A percentile compares a stretch with the other conserved stretches of the same genome.
These are phyloP conservation scores for Tenualosa ilisha DNA, from an alignment of 2,797 vertebrate genomes.

Conservation along the genomic window DNA sequence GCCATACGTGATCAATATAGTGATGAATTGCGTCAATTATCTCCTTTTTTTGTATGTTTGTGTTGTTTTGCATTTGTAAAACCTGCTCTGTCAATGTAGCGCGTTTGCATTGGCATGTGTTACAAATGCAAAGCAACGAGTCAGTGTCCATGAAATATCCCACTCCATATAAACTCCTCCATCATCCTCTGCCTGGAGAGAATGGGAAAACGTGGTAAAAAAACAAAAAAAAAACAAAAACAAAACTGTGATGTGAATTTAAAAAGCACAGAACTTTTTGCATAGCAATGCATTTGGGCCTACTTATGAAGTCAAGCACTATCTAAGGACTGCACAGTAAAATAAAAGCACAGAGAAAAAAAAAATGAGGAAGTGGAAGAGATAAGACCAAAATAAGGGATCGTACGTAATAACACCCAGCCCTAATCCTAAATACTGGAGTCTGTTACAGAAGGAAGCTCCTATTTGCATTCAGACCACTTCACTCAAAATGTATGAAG, in stretches of 20 bases:
- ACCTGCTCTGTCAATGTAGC: slow-evolving; percentile 57
- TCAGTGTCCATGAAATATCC: slow-evolving; percentile 73
- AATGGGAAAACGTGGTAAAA: slow-evolving; percentile 62
- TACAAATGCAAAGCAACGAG: slow-evolving; percentile 71
- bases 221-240: no score
- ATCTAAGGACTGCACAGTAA: slow-evolving; percentile 74
- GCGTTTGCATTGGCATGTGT: slow-evolving; percentile 20
- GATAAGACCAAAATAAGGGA: slow-evolving; percentile 69
- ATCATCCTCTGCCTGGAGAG: slow-evolving; percentile 57
- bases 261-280: slow-evolving; percentile 42
- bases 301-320: slow-evolving; percentile 78
- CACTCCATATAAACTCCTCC: slow-evolving; percentile 41
- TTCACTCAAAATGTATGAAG: slow-evolving; percentile 53
- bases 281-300: slow-evolving; percentile 43
- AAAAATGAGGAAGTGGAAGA: slow-evolving; percentile 65
- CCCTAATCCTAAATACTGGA: slow-evolving; percentile 67
- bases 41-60: slow-evolving; percentile 67
- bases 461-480: slow-evolving; percentile 49
- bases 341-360: slow-evolving; percentile 73
- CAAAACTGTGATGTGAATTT: slow-evolving; percentile 48
- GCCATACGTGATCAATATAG: slow-evolving; percentile 82
- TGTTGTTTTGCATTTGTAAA: slow-evolving; percentile 46
- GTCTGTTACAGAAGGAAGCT: slow-evolving; percentile 64
- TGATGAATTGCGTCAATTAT: slow-evolving; percentile 70
- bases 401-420: slow-evolving; percentile 72